Base-by-base conservation (phyloP, 2,113 vertebrate genomes). In the Sapajus apella region DNA sequence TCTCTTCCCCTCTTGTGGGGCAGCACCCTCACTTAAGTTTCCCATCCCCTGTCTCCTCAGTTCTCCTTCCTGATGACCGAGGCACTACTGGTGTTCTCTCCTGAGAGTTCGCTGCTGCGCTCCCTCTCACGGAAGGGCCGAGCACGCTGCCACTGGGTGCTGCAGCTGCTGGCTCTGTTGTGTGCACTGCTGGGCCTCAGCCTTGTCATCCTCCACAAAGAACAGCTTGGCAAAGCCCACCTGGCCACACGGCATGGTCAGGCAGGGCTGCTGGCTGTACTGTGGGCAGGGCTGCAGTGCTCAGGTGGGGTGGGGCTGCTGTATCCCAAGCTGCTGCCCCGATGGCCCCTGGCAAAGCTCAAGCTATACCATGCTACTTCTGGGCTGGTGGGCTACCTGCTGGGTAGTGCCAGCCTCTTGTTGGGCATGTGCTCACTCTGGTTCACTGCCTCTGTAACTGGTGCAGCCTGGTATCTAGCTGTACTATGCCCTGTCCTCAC, bases 21-120 rank as follows among this genome's bases (percentile, higher is more conserved):
- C 55, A 68, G 75, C 25, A 9, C 16, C 21, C 92, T 97, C 75
- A 97, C 32, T 76, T 9, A 40, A 8, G 56, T 75, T 47, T 94
- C 43, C 68, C 72, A 8, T 47, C 4, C 7, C 93, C 40, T 96
- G 23, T 97, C 91, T 98, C 66, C 94, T 35, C 98, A 99, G 99
- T 99, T 99, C 97, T 99, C 99, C 61, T 99, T 99, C 97, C 98
- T 99, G 98, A 99, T 99, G 99, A 99, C 99, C 0, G 99, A 99
- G 96, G 99, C 99, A 25, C 96, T 99, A 75, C 98, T 99, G 87
- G 98, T 99, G 8, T 99, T 99, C 98, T 99, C 99, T 8, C 99
- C 99, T 0, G 98, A 99, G 87, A 99, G 98, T 43, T 99, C 99
- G 3, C 98, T 98, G 77, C 96, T 99, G 58, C 98, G 96, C 86